Percentiles rank a stretch among this genome's conserved stretches.
phyloP scores from a whole-genome alignment of 2,888 invertebrate species.

The Apamea epomidion region DNA sequence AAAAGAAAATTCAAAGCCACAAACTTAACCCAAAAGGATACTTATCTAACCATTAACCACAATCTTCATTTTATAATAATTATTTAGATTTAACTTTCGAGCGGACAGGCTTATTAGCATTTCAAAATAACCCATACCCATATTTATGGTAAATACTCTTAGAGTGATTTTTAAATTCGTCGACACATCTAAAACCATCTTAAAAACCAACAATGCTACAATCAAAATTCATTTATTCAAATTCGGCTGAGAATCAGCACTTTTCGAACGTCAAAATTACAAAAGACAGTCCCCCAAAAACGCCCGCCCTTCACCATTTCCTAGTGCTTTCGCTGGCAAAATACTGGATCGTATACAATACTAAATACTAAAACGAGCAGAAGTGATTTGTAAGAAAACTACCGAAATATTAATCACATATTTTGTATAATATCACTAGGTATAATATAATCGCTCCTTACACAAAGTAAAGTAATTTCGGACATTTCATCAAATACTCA shows the following conservation, averaged over 20 bases:
- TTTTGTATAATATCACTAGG: background rate
- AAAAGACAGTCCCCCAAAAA: no score
- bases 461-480: constrained; percentile 49
- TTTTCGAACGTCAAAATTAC: no score
- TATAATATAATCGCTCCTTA: constrained; percentile 18
- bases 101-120: background rate
- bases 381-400: background rate
- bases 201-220: background rate
- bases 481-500: constrained; percentile 63
- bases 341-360: no score
- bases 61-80: background rate
- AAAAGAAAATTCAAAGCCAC: background rate
- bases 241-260: no score
- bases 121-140: background rate
- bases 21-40: background rate
- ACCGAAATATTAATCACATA: background rate
- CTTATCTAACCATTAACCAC: background rate
- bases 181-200: background rate
- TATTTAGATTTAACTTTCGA: background rate
- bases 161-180: background rate
- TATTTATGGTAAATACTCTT: background rate
- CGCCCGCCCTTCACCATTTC: no score
- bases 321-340: no score
- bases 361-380: background rate
- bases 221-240: no score